Evolutionary conservation across 2,113 vertebrate species (phyloP).

Genomic region (Myiopsitta monachus): DNA sequence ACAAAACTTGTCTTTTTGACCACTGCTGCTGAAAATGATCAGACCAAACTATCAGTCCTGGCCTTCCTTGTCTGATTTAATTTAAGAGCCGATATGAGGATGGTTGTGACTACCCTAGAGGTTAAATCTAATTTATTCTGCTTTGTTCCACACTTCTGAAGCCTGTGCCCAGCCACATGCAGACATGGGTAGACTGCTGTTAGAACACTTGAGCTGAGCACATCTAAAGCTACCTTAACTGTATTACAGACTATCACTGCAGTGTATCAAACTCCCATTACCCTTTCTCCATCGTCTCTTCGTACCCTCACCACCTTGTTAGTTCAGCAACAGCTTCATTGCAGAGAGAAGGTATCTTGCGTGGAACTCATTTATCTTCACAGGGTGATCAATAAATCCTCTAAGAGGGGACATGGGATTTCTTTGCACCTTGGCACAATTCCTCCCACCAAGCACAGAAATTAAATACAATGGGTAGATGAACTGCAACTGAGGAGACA

Average conservation of each 20-base stretch:
- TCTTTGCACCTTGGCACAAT: not conserved
- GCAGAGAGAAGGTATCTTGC: not conserved
- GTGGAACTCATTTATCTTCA: not conserved
- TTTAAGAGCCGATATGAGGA: not conserved
- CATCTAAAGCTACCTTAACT: not conserved
- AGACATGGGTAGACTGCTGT: not conserved
- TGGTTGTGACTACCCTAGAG: not conserved
- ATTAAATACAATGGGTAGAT: not conserved
- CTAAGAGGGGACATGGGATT: rapidly evolving
- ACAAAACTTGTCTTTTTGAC: not conserved
- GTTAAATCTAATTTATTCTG: not conserved
- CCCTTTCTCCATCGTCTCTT: not conserved
- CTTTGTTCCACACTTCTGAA: not conserved
- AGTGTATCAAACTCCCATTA: not conserved
- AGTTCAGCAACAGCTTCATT: not conserved
- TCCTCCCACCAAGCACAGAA: not conserved
- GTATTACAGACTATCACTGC: not conserved
- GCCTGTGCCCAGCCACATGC: not conserved
- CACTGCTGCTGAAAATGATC: not conserved
- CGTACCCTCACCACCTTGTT: too few relatives aligned
- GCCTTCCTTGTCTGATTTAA: not conserved
- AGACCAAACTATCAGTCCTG: not conserved
- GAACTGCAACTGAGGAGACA: not conserved
- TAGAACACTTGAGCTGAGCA: not conserved
- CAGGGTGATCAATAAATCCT: not conserved